A percentile compares a stretch with the other conserved stretches of the same genome.
Conservation (phyloP, 1,140 invertebrate genomes). For the Platyura marginata region DNA sequence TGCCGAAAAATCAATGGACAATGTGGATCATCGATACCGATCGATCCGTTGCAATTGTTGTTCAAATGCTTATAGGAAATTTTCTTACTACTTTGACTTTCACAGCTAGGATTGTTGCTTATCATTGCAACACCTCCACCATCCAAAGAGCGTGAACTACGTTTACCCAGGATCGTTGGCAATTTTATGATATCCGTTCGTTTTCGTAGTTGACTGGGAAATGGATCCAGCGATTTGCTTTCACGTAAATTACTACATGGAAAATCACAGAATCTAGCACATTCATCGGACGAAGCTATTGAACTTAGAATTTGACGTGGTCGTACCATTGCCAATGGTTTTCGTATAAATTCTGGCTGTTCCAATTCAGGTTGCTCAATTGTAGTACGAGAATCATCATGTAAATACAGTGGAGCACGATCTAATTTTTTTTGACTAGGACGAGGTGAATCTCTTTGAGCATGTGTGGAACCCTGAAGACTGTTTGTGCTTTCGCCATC, state of each 20-base stretch:
- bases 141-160: not conserved
- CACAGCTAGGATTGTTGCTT: not conserved
- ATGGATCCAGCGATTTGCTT: conserved; percentile 19
- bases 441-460: conserved; percentile 14
- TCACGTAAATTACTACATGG: conserved; percentile 11
- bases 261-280: not conserved
- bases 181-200: not conserved
- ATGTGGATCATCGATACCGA: conserved; percentile 25
- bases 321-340: conserved; percentile 21
- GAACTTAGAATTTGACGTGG: conserved; percentile 21
- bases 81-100: conserved; percentile 4
- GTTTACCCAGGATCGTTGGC: not conserved
- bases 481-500: conserved; percentile 23
- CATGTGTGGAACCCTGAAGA: conserved; percentile 17
- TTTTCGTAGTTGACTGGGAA: conserved; percentile 6
- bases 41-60: conserved; percentile 27
- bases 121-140: not conserved
- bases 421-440: conserved; percentile 13
- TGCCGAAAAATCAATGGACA: conserved; percentile 32
- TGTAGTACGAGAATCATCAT: conserved; percentile 15
- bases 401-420: conserved; percentile 9
- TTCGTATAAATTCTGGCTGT: conserved; percentile 5
- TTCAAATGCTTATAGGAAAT: conserved; percentile 25
- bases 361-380: conserved; percentile 21
- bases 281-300: conserved; percentile 8